Percentiles rank a stretch among this genome's conserved stretches.
These are phyloP conservation scores for Mormyrops attenuatus DNA, from an alignment of 2,797 vertebrate species.

Conservation along the genomic window DNA sequence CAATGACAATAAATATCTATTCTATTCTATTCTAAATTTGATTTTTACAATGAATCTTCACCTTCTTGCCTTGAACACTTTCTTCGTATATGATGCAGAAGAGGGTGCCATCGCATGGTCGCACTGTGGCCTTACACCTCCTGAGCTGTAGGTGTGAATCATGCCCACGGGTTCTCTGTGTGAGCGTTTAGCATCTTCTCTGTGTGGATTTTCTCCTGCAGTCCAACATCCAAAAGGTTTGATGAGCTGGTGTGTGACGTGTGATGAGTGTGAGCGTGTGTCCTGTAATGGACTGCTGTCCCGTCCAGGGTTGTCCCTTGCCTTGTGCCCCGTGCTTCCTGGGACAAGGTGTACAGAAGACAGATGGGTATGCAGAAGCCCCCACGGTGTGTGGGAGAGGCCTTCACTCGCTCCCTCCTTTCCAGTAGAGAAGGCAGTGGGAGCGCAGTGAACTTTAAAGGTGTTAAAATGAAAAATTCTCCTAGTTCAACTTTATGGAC, in stretches of 20 bases:
- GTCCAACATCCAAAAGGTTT: background rate
- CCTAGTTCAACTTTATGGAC: background rate
- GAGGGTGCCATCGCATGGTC: background rate
- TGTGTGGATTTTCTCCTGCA: background rate
- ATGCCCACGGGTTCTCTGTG: background rate
- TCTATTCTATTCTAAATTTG: background rate
- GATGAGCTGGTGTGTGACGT: background rate
- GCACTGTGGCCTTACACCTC: background rate
- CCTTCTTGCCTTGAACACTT: background rate
- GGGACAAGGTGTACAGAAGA: background rate
- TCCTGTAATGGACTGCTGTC: background rate
- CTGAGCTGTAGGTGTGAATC: background rate
- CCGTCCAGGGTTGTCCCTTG: background rate
- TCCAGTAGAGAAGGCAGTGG: background rate
- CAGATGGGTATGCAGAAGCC: background rate
- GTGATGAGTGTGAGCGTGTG: background rate
- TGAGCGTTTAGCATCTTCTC: background rate
- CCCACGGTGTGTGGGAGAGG: background rate
- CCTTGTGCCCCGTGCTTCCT: background rate
- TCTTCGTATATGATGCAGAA: background rate
- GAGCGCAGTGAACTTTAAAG: background rate
- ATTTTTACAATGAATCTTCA: background rate
- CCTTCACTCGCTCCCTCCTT: background rate
- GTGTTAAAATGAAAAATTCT: slow-evolving; percentile 11
- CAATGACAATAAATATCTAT: background rate